Evolutionary conservation across 2,888 invertebrate species (phyloP), one percentile per base, ranked within the genome.

Genomic region (Cybosia mesomella): DNA sequence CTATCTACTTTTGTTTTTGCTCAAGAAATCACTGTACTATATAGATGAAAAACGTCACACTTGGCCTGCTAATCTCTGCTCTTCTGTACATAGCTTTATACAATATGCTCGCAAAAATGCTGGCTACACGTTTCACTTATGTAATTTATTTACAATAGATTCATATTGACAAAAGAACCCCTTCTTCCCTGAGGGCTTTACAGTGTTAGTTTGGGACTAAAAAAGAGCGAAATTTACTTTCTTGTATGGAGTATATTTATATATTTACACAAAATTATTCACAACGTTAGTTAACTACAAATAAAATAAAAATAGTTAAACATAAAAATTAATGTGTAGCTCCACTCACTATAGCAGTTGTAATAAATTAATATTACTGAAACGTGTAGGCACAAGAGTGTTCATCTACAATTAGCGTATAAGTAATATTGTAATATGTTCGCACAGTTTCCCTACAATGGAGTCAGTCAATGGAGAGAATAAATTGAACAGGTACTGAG

Each of bases 401-500:
- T 71, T 43, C 55, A n/a, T 64, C 70, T 70, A 66, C 64, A 71
- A 67, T 66, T 77, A 80, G 77, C 77, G 36, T 76, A 76, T 81
- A 77, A 85, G 85, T 87, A 87, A 87, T 84, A 80, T 84, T 88
- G 81, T 90, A 85, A 87, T 92, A 90, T 94, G 91, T 94, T 90
- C 93, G 91, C 92, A 93, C 95, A 95, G 95, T 92, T 94, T 93
- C 91, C 93, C 94, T 83, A 88, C 93, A 84, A 89, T 91, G 93
- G 95, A 94, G 89, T 88, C 94, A 79, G 84, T 95, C 88, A 95
- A 95, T 85, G 95, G 95, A 85, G 95, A 95, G 87, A 93, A 95
- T 95, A 95, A 94, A 82, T 94, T 95, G 84, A 95, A 95, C 95
- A 95, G 95, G 95, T 95, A 95, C 85, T 79, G 75, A 97, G 93